Evolutionary conservation across 2,797 vertebrate genomes (phyloP).

Genomic region (Takifugu rubripes): DNA sequence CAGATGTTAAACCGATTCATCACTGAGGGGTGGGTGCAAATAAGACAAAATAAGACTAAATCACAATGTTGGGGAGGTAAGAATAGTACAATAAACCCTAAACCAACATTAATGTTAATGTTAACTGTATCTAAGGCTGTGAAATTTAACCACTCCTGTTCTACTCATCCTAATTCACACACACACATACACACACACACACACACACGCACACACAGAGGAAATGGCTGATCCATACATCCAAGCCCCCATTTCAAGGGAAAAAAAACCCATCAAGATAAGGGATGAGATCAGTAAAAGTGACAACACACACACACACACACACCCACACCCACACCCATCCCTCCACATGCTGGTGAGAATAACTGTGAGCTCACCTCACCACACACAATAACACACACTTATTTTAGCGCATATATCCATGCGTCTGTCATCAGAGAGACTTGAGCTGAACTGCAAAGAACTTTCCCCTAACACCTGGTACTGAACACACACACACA

Average conservation of each 20-base stretch:
- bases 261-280: not conserved
- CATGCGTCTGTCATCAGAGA: constrained; percentile 49
- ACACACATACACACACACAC: too few species aligned
- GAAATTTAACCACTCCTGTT: too few species aligned
- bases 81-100: too few species aligned
- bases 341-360: not conserved
- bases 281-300: constrained; percentile 31
- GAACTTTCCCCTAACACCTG: constrained; percentile 63
- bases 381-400: constrained; percentile 14
- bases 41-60: too few species aligned
- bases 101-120: too few species aligned
- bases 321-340: constrained; percentile 13
- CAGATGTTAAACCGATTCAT: too few species aligned
- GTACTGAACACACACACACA: constrained; percentile 1
- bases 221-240: not conserved
- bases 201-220: too few species aligned
- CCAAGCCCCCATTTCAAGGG: not conserved
- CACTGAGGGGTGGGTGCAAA: too few species aligned
- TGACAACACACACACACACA: constrained; percentile 28
- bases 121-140: too few species aligned
- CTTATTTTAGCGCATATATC: constrained; percentile 12
- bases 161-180: too few species aligned
- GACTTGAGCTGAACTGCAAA: constrained; percentile 37
- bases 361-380: constrained; percentile 13
- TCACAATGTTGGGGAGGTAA: too few species aligned